Percentiles rank a stretch among this genome's conserved stretches.
Conservation (phyloP, 2,888 invertebrate species). For the Galerucella pusilla region DNA sequence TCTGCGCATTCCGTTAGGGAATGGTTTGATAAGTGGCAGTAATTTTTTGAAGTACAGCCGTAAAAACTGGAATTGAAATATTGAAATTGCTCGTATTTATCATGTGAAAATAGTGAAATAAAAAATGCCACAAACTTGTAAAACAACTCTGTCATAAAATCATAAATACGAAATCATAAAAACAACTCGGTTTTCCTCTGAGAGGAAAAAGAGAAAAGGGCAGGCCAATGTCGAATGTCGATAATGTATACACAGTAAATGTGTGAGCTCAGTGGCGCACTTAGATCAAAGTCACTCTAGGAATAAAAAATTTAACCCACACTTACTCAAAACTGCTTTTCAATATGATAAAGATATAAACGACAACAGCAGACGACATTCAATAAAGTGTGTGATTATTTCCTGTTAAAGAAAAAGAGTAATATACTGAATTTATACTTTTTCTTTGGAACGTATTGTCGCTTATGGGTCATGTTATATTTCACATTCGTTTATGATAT, state of each 20-base stretch:
- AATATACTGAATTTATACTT: no score
- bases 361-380: no score
- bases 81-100: slow-evolving; percentile 13
- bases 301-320: no score
- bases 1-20: slow-evolving; percentile 1
- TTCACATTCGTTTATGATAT: no score
- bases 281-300: not conserved
- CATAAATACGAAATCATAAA: slow-evolving; percentile 35
- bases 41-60: slow-evolving; percentile 2
- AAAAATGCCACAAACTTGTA: slow-evolving; percentile 30
- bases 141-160: slow-evolving; percentile 32
- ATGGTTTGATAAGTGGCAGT: not conserved
- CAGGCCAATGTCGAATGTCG: slow-evolving; percentile 23
- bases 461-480: no score
- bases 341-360: no score
- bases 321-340: no score
- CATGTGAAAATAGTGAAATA: slow-evolving; percentile 14
- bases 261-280: slow-evolving; percentile 6
- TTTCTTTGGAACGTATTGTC: no score
- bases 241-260: slow-evolving; percentile 25
- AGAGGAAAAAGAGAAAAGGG: slow-evolving; percentile 15
- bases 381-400: no score
- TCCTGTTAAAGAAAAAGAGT: no score
- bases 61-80: slow-evolving; percentile 18
- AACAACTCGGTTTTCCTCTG: slow-evolving; percentile 21